Percentiles rank a stretch among this genome's conserved stretches.
Evolutionary conservation across 2,113 vertebrate genomes (phyloP).

Genomic region (Dascyllus trimaculatus): DNA sequence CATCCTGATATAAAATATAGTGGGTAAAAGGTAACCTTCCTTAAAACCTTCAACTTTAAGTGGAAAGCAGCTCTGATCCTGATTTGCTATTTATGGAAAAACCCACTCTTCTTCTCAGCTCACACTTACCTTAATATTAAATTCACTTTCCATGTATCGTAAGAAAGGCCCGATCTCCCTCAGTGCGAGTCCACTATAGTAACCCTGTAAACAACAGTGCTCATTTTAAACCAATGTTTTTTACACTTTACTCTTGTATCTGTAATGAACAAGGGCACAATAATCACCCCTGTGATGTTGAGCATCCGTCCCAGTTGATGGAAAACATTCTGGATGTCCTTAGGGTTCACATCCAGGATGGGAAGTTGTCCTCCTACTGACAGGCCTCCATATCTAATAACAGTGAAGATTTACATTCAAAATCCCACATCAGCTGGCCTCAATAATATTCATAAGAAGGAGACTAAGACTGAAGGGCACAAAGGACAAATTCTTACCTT

Average conservation of each 20-base stretch:
- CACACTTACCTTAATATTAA: slow-evolving; percentile 93
- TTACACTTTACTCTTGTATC: neutral
- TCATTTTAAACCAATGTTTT: neutral
- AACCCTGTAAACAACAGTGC: slow-evolving; percentile 71
- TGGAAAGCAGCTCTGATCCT: too few species aligned
- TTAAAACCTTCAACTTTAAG: too few species aligned
- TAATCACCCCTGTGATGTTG: slow-evolving; percentile 92
- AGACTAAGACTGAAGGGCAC: neutral
- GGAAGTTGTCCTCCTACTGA: slow-evolving; percentile 94
- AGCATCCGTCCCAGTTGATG: slow-evolving; percentile 89
- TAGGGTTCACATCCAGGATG: slow-evolving; percentile 85
- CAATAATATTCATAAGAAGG: slow-evolving; percentile 3
- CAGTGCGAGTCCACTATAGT: slow-evolving; percentile 75
- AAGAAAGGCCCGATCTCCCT: slow-evolving; percentile 90
- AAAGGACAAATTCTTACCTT: slow-evolving; percentile 84
- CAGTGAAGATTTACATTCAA: slow-evolving; percentile 11
- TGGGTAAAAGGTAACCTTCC: too few species aligned
- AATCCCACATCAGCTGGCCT: neutral
- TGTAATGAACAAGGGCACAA: neutral
- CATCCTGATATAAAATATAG: too few species aligned
- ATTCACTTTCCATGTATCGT: slow-evolving; percentile 94
- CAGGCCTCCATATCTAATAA: slow-evolving; percentile 93
- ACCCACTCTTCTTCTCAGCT: too few species aligned
- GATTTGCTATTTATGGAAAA: too few species aligned
- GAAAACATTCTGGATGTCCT: slow-evolving; percentile 84